Conservation (phyloP, 2,888 invertebrate species). For the Drosophila prostipennis region DNA sequence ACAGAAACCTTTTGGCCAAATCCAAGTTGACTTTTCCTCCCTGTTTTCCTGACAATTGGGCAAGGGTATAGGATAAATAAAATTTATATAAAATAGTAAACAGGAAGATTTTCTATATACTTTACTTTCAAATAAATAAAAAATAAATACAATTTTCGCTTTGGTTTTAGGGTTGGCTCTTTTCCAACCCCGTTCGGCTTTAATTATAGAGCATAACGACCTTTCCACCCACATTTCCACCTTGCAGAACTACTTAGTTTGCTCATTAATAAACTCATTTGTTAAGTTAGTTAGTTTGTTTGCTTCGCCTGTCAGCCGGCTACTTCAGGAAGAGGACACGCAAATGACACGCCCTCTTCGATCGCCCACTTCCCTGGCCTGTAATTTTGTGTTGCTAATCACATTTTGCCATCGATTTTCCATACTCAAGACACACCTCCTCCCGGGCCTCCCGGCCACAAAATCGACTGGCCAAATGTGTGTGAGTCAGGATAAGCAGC, state of each 20-base stretch:
- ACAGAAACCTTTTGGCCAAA: constrained; percentile 1
- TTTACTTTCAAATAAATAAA: background rate
- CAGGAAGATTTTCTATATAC: too few species aligned
- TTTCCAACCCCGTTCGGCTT: background rate
- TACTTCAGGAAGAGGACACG: constrained; percentile 21
- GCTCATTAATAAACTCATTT: constrained; percentile 54
- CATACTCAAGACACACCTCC: constrained; percentile 36
- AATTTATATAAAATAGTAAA: background rate
- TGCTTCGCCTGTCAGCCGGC: constrained; percentile 4
- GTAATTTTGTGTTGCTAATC: constrained; percentile 34
- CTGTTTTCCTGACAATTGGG: background rate
- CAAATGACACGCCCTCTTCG: constrained; percentile 25
- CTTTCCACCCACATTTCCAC: background rate
- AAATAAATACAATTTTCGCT: background rate
- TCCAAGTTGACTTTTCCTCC: background rate
- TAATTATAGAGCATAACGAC: background rate
- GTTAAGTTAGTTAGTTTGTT: constrained; percentile 35
- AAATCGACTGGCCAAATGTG: constrained; percentile 20
- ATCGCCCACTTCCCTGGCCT: constrained; percentile 1
- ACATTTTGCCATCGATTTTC: constrained; percentile 47
- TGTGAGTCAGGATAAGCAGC: constrained; percentile 10
- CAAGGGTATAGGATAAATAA: background rate
- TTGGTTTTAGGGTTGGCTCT: background rate
- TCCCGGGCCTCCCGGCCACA: too few species aligned
- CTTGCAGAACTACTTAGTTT: constrained; percentile 22